Conservation (phyloP, 2,888 invertebrate species). For the Drosophila helvetica region DNA sequence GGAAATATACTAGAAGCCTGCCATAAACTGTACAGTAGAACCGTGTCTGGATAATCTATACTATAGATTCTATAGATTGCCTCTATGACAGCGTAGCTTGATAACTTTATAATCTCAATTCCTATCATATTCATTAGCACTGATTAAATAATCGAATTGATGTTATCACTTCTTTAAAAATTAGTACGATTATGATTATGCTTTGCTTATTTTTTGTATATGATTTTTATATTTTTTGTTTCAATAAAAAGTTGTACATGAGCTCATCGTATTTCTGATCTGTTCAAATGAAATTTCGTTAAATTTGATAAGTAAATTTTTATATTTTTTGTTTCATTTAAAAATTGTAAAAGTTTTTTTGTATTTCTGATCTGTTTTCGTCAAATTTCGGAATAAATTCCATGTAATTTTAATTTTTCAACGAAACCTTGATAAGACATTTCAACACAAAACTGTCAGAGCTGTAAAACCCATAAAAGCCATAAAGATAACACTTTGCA, state of each 20-base stretch:
- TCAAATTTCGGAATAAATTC: too few species aligned
- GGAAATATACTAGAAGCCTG: neutral
- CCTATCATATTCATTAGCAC: neutral
- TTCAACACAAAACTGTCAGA: neutral
- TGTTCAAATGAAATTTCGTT: too few species aligned
- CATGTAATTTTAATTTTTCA: neutral
- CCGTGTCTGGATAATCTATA: neutral
- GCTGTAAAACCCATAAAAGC: conserved; percentile 19
- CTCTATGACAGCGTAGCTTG: neutral
- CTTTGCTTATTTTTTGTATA: too few species aligned
- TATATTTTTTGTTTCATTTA: neutral
- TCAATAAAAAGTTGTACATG: neutral
- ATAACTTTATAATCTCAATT: neutral
- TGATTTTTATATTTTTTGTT: too few species aligned
- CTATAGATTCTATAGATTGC: too few species aligned
- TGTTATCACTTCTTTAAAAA: too few species aligned
- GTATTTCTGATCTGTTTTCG: neutral
- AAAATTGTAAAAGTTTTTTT: neutral
- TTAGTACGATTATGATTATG: neutral
- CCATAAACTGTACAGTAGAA: neutral
- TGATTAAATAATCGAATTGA: neutral
- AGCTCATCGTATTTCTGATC: neutral
- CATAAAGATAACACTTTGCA: conserved; percentile 24
- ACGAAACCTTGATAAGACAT: neutral
- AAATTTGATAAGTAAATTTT: neutral